A percentile compares a stretch with the other conserved stretches of the same genome.
Conservation (phyloP, 1,140 invertebrate genomes). For the Hycleus phaleratus region DNA sequence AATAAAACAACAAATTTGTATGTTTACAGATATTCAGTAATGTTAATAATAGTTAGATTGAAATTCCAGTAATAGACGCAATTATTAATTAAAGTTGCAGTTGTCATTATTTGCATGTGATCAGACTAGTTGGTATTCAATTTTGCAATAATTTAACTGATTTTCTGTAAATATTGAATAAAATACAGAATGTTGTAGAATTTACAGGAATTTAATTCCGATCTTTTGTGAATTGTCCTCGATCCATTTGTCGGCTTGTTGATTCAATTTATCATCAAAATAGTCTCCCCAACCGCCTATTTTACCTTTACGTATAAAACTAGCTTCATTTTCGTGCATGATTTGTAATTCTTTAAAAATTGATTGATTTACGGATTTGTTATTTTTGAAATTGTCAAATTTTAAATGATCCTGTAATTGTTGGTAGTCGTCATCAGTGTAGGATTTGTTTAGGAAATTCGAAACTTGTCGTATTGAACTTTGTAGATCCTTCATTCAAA, state of each 20-base stretch:
- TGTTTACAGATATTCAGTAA: no score
- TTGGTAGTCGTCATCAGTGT: not conserved
- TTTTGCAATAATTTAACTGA: no score
- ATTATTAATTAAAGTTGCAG: no score
- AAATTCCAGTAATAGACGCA: no score
- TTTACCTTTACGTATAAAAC: slow-evolving; percentile 6
- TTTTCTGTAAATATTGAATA: no score
- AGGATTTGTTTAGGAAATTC: not conserved
- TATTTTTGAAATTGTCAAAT: not conserved
- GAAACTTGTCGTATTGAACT: not conserved
- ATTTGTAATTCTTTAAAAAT: not conserved
- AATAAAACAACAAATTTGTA: no score
- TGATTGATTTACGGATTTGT: not conserved
- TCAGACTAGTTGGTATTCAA: no score
- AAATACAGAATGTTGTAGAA: no score
- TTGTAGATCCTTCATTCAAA: not conserved
- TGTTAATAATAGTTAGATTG: no score
- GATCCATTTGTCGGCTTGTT: slow-evolving; percentile 3
- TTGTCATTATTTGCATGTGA: no score
- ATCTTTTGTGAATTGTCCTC: not conserved
- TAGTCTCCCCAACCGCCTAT: not conserved
- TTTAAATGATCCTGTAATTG: slow-evolving; percentile 31
- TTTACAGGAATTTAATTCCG: not conserved
- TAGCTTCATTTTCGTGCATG: not conserved
- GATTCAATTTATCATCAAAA: not conserved